Evolutionary conservation across 1,140 invertebrate species (phyloP), one percentile per base, ranked within the genome.

Genomic region (Conus ventricosus): DNA sequence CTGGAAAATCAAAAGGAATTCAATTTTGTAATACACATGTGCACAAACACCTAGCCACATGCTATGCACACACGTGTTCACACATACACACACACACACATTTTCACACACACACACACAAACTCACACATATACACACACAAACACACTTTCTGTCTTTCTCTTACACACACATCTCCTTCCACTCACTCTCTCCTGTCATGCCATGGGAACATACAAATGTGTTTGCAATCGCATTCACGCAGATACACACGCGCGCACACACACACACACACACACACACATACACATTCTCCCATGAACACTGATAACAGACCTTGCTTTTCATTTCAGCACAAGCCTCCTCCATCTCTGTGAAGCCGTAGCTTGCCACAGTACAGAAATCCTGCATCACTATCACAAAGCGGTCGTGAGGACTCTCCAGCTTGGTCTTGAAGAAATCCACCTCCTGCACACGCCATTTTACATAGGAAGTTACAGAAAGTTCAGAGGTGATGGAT

Each of bases 371-470:
- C 89, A 97, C 97, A 0, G 98, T 97, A 92, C 99, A 97, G 95
- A 99, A 99, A 93, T 99, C 98, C 89, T 97, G 97, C 97, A 99
- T 99, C 10, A 99, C 98, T 6, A 97, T 97, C 88, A 99, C 96
- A 95, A 99, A 99, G 94, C 97, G 97, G 95, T 99, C 98, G 27
- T 97, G 96, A 53, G 82, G 90, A n/a, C n/a, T 81, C 23, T 76
- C 63, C 7, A 96, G 96, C 94, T 98, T 96, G 88, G 97, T 96
- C 88, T 97, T 96, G 95, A 99, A 98, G 95, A 98, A 99, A 94
- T 98, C 97, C 90, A 99, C 97, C 95, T 99, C 98, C 91, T 97
- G 76, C 81, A 83, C 78, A 67, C 67, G 67, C 11, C 27, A 81
- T 57, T 57, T 15, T 25, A 87, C n/a, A 71, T 13, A 88, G 39